Evolutionary conservation across 2,888 invertebrate genomes (phyloP), one percentile per base, ranked within the genome.

Genomic region (Phyllotreta striolata): DNA sequence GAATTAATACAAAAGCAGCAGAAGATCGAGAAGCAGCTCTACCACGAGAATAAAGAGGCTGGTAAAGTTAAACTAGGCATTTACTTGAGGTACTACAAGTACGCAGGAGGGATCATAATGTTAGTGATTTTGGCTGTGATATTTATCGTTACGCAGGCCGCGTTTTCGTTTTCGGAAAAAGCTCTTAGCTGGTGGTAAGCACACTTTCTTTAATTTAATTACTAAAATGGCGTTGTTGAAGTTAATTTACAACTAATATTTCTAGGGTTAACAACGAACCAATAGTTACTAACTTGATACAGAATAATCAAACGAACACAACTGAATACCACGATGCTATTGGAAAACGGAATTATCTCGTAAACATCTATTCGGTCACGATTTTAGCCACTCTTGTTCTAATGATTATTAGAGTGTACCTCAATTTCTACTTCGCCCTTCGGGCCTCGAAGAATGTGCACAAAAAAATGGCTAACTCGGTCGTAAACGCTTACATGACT

Each of bases 401-500:
- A 8, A 68, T 63, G 1, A 55, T 72, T 24, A 6, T 66, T 6
- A 65, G 72, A 51, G 56, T 72, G 1, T 70, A 66, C 47, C 14
- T 67, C 12, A 72, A 70, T 37, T 73, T 74, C 52, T 73, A 67
- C 60, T 73, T 73, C 62, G 68, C 72, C 47, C 52, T 72, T 34
- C 67, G 47, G 55, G 74, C 75, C 6, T 70, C 71, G 0, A 66
- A 57, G 38, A 72, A 59, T 83, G 93, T 56, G 85, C 88, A 56
- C 84, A 88, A 9, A 91, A 91, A 77, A 90, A 91, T 51, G 85
- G 51, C 69, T 1, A 49, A 35, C 1, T 67, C 70, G 6, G 66
- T 76, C 87, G 0, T 82, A 88, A 4, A 87, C 87, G 68, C 88
- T 88, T 24, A 79, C 0, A 87, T 90, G 82, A 79, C 82, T 59